Conservation (phyloP, 2,888 invertebrate species). For the Lepidocyrtinus sp. region DNA sequence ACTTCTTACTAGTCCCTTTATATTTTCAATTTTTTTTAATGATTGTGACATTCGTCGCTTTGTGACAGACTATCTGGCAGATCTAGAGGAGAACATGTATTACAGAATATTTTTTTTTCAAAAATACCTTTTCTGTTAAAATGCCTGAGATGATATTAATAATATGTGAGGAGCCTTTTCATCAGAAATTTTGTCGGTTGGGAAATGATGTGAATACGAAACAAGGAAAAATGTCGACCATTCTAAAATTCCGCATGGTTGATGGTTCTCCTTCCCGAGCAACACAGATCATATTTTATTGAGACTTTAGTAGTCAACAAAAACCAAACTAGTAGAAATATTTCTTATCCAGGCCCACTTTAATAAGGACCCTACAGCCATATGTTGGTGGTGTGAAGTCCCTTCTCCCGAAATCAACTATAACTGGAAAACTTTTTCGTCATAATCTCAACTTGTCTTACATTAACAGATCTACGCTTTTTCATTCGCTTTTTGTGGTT, state of each 20-base stretch:
- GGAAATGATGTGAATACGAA: not conserved
- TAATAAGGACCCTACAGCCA: too few species aligned
- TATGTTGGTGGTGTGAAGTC: too few species aligned
- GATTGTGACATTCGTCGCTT: not conserved
- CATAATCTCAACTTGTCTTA: too few species aligned
- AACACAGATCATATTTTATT: too few species aligned
- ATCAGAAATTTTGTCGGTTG: not conserved
- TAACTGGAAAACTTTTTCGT: too few species aligned
- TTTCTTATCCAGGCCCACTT: not conserved
- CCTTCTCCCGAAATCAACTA: too few species aligned
- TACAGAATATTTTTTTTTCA: not conserved
- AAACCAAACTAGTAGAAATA: not conserved
- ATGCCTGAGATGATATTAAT: constrained; percentile 15
- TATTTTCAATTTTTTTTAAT: not conserved
- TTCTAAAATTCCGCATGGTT: too few species aligned
- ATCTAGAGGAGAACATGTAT: not conserved
- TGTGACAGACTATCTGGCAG: not conserved
- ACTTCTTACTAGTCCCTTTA: not conserved
- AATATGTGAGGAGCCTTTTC: not conserved
- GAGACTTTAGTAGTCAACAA: not conserved
- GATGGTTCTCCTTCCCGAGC: too few species aligned
- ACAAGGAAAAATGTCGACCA: not conserved
- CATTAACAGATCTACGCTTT: too few species aligned
- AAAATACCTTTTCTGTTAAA: too few species aligned
- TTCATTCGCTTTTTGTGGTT: too few species aligned